A percentile compares a stretch with the other conserved stretches of the same genome.
Evolutionary conservation across 2,888 invertebrate species (phyloP).

Genomic region (Muscina levida): DNA sequence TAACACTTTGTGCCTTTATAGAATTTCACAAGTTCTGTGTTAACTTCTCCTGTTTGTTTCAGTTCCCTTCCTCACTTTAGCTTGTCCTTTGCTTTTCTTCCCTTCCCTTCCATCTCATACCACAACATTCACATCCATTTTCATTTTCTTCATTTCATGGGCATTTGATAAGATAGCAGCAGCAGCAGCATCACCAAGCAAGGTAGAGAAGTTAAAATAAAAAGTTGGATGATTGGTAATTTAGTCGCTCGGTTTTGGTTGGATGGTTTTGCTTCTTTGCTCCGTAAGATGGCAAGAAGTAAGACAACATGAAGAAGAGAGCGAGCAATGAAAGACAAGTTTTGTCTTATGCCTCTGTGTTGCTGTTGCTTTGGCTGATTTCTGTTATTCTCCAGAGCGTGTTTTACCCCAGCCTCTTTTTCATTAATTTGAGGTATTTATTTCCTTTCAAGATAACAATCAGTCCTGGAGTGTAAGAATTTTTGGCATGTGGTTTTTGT

Average conservation of each 20-base stretch:
- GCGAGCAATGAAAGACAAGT: slow-evolving; percentile 38
- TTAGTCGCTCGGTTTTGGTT: slow-evolving; percentile 7
- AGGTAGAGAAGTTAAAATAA: slow-evolving; percentile 3
- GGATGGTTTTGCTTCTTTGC: background rate
- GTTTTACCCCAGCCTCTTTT: background rate
- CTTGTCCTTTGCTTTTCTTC: background rate
- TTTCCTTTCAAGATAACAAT: slow-evolving; percentile 62
- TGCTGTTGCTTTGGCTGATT: background rate
- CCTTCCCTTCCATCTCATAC: slow-evolving; percentile 1
- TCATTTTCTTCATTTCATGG: slow-evolving; percentile 26
- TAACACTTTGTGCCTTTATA: slow-evolving; percentile 64
- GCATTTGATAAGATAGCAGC: slow-evolving; percentile 23
- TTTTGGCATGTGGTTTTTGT: slow-evolving; percentile 54
- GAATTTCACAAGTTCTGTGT: slow-evolving; percentile 47
- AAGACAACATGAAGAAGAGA: too few species aligned
- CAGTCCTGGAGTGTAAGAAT: slow-evolving; percentile 57
- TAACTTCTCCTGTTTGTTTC: background rate
- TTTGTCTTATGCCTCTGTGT: background rate
- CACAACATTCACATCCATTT: slow-evolving; percentile 1
- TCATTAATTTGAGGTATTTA: slow-evolving; percentile 56
- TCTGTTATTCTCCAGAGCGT: background rate
- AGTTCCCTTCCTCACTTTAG: too few species aligned
- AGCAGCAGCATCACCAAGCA: too few species aligned
- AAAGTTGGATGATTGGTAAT: slow-evolving; percentile 26
- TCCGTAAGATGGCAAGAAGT: background rate